Evolutionary conservation across 2,888 invertebrate genomes (phyloP).

Genomic region (Tenthredo notha): DNA sequence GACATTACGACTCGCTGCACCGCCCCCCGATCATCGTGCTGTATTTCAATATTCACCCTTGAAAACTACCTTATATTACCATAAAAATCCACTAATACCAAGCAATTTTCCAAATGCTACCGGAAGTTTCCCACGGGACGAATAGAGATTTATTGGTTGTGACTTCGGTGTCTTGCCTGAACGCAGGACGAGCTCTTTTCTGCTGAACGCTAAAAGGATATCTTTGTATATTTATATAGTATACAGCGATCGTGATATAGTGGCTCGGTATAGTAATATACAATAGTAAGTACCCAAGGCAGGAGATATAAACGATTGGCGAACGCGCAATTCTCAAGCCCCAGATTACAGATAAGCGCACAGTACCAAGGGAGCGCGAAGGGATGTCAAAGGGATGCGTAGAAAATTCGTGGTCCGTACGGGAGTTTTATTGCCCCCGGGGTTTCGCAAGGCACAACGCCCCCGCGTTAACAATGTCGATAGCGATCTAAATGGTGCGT

Average conservation of each 20-base stretch:
- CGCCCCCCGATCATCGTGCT: neutral
- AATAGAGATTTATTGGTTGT: conserved; percentile 69
- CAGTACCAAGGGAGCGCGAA: conserved; percentile 24
- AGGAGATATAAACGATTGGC: conserved; percentile 42
- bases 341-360: conserved; percentile 48
- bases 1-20: conserved; percentile 48
- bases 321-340: conserved; percentile 48
- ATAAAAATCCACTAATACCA: conserved; percentile 71
- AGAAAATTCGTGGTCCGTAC: conserved; percentile 47
- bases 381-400: conserved; percentile 50
- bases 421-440: conserved; percentile 47
- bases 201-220: conserved; percentile 28
- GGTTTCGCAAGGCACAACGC: conserved; percentile 17
- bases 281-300: conserved; percentile 40
- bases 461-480: conserved; percentile 36
- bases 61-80: conserved; percentile 64
- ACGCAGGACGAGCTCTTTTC: conserved; percentile 7
- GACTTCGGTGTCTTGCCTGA: conserved; percentile 51
- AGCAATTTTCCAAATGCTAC: conserved; percentile 61
- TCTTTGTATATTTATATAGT: conserved; percentile 11
- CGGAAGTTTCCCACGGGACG: conserved; percentile 66
- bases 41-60: conserved; percentile 59
- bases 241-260: conserved; percentile 16
- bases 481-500: conserved; percentile 50
- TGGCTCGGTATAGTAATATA: conserved; percentile 24